phyloP scores from a whole-genome alignment of 53 echinoderm and acorn worm genomes.

The Paracentrotus lividus region DNA sequence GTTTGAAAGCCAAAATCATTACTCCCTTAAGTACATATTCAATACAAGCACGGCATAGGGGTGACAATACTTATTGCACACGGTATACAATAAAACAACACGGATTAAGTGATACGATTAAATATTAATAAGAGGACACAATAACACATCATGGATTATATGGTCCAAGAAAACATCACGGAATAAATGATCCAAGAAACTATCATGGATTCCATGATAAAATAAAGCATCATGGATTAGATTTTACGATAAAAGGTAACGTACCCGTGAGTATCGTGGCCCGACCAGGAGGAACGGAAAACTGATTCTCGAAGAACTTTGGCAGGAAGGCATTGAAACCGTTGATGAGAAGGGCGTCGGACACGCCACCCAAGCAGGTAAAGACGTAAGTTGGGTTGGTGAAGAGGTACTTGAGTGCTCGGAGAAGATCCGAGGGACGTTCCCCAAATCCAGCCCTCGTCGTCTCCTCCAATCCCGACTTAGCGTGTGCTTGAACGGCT shows the following conservation, averaged over 20 bases:
- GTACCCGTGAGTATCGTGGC: slow-evolving; percentile 76
- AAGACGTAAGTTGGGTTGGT: slow-evolving; percentile 78
- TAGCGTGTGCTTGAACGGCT: slow-evolving; percentile 73
- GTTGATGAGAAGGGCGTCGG: slow-evolving; percentile 73
- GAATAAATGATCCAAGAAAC: too few relatives aligned
- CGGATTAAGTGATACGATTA: too few relatives aligned
- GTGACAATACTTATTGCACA: too few relatives aligned
- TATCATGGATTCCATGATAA: too few relatives aligned
- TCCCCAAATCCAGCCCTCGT: slow-evolving; percentile 72
- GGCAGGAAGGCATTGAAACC: slow-evolving; percentile 75
- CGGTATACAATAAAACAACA: too few relatives aligned
- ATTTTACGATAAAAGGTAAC: neutral
- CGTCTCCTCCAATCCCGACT: slow-evolving; percentile 65
- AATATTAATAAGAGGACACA: too few relatives aligned
- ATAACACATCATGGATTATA: too few relatives aligned
- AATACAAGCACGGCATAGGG: too few relatives aligned
- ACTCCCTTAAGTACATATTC: too few relatives aligned
- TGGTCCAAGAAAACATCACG: too few relatives aligned
- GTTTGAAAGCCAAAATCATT: too few relatives aligned
- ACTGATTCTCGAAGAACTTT: slow-evolving; percentile 81
- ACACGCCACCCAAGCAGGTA: slow-evolving; percentile 45
- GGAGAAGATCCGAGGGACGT: slow-evolving; percentile 70
- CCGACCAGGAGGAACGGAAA: slow-evolving; percentile 67
- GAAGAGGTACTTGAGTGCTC: slow-evolving; percentile 71
- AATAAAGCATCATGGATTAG: too few relatives aligned